These are phyloP conservation scores for Petrolisthes manimaculis DNA, from an alignment of 2,888 invertebrate species.

Conservation along the genomic window DNA sequence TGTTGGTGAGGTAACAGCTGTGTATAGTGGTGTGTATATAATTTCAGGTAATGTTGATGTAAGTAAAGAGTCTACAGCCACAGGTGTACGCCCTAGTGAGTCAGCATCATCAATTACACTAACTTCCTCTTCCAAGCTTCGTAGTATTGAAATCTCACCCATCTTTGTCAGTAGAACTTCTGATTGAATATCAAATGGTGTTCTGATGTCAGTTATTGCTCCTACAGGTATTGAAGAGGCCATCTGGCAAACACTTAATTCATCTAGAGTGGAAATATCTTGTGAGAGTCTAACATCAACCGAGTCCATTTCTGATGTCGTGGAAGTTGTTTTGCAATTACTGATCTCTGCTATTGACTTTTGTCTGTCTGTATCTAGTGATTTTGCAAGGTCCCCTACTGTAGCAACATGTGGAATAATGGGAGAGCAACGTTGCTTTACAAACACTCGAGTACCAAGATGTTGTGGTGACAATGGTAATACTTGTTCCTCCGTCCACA, in stretches of 20 bases:
- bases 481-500: not conserved
- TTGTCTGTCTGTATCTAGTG: too few relatives aligned
- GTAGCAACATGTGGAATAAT: too few relatives aligned
- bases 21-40: too few relatives aligned
- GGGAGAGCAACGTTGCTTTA: too few relatives aligned
- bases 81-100: not conserved
- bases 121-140: not conserved
- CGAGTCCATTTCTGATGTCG: not conserved
- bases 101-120: not conserved
- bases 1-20: too few relatives aligned
- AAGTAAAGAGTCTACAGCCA: not conserved
- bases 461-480: not conserved
- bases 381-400: too few relatives aligned
- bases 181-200: not conserved
- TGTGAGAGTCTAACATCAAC: too few relatives aligned
- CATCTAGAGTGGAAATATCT: too few relatives aligned
- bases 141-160: not conserved
- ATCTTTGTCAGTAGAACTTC: not conserved
- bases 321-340: not conserved
- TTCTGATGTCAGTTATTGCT: too few relatives aligned
- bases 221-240: too few relatives aligned
- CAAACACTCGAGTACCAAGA: too few relatives aligned
- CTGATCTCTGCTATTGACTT: not conserved
- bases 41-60: not conserved
- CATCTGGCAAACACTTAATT: too few relatives aligned